A percentile compares a stretch with the other conserved stretches of the same genome.
These are phyloP conservation scores for Heliconius ethilla DNA, from an alignment of 2,888 invertebrate species.

Conservation along the genomic window DNA sequence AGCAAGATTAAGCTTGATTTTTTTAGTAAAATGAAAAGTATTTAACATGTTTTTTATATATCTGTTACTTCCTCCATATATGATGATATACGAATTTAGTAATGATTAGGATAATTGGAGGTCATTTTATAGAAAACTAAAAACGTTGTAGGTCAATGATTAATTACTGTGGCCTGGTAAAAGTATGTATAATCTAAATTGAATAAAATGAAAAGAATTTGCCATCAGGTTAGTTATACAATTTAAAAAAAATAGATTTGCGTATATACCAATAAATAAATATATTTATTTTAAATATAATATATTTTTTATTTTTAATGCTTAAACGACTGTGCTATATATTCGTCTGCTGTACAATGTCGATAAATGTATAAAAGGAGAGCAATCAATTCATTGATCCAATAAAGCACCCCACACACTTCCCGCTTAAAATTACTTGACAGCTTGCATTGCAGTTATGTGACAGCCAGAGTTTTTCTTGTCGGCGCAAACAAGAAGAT, in stretches of 20 bases:
- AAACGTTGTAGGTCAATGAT: neutral
- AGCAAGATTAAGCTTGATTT: neutral
- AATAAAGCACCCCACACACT: conserved; percentile 34
- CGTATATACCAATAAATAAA: too few relatives aligned
- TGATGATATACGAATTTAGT: neutral
- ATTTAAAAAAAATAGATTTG: too few relatives aligned
- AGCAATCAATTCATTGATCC: conserved; percentile 27
- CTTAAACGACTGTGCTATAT: neutral
- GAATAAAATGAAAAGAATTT: neutral
- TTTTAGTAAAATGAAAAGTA: neutral
- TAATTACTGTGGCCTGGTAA: neutral
- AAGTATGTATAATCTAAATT: neutral
- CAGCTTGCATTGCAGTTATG: neutral
- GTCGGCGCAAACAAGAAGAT: neutral
- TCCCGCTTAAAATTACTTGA: conserved; percentile 29
- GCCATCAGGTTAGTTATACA: too few relatives aligned
- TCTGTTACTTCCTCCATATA: neutral
- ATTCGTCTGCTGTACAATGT: neutral
- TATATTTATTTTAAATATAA: neutral
- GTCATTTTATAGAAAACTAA: neutral
- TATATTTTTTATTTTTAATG: neutral
- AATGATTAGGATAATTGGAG: neutral
- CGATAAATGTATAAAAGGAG: conserved; percentile 5
- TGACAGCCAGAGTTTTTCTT: neutral
- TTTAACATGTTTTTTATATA: neutral